Conservation (phyloP, 2,888 invertebrate genomes). For the Heliconius sara region DNA sequence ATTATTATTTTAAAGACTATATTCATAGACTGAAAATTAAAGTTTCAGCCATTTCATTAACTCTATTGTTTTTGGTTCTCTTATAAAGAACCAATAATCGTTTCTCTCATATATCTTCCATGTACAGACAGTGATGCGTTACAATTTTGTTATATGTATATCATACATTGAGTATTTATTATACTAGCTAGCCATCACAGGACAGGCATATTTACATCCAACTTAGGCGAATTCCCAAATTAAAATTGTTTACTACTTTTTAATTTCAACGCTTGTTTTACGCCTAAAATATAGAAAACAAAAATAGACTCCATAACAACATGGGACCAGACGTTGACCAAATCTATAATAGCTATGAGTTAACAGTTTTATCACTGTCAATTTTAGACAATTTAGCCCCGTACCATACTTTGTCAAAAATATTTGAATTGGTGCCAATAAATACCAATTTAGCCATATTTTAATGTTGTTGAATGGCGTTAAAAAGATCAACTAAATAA, state of each 20-base stretch:
- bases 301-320: neutral
- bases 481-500: neutral
- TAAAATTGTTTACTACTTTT: neutral
- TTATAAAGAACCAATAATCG: too few species aligned
- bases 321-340: neutral
- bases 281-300: neutral
- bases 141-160: too few species aligned
- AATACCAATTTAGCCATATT: neutral
- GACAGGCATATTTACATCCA: neutral
- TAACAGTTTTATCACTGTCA: constrained; percentile 44
- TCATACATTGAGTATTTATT: too few species aligned
- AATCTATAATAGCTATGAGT: neutral
- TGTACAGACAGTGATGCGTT: too few species aligned
- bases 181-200: neutral
- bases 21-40: too few species aligned
- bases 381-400: constrained; percentile 46
- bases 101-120: too few species aligned
- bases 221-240: neutral
- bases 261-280: neutral
- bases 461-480: neutral
- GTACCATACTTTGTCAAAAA: constrained; percentile 39
- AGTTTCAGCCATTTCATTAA: too few species aligned
- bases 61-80: too few species aligned
- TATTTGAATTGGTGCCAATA: constrained; percentile 62
- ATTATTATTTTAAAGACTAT: too few species aligned